Conservation (phyloP, 1,140 invertebrate genomes). For the Trachymyrmex septentrionalis region DNA sequence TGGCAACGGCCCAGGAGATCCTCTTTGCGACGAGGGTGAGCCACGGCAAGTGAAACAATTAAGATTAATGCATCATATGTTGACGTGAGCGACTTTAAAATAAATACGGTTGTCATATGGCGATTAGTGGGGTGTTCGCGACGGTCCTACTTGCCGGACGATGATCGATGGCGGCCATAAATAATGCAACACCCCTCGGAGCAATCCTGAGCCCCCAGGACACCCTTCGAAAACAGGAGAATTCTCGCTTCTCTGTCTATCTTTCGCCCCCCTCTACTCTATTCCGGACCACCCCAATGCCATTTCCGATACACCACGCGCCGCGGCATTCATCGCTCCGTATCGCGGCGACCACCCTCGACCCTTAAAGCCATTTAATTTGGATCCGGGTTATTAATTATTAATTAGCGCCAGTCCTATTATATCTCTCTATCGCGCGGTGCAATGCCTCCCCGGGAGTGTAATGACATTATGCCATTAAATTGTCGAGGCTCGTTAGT, state of each 20-base stretch:
- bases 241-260: conserved; percentile 52
- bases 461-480: conserved; percentile 82
- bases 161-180: conserved; percentile 86
- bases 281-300: conserved; percentile 70
- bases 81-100: conserved; percentile 81
- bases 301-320: conserved; percentile 80
- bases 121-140: conserved; percentile 84
- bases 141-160: conserved; percentile 77
- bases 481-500: conserved; percentile 81
- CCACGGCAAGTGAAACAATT: conserved; percentile 76
- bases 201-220: conserved; percentile 76
- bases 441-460: conserved; percentile 73
- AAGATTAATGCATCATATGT: conserved; percentile 83
- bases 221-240: conserved; percentile 82
- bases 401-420: conserved; percentile 85
- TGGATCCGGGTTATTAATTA: conserved; percentile 86
- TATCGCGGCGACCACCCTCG: conserved; percentile 80
- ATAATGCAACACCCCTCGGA: conserved; percentile 84
- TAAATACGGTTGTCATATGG: conserved; percentile 86
- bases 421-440: conserved; percentile 84
- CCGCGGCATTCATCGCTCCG: conserved; percentile 77
- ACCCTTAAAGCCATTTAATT: conserved; percentile 85
- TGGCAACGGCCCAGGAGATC: neutral
- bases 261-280: conserved; percentile 48
- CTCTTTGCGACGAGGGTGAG: conserved; percentile 17